A percentile compares a stretch with the other conserved stretches of the same genome.
Evolutionary conservation across 2,797 vertebrate genomes (phyloP).

Genomic region (Erpetoichthys calabaricus): DNA sequence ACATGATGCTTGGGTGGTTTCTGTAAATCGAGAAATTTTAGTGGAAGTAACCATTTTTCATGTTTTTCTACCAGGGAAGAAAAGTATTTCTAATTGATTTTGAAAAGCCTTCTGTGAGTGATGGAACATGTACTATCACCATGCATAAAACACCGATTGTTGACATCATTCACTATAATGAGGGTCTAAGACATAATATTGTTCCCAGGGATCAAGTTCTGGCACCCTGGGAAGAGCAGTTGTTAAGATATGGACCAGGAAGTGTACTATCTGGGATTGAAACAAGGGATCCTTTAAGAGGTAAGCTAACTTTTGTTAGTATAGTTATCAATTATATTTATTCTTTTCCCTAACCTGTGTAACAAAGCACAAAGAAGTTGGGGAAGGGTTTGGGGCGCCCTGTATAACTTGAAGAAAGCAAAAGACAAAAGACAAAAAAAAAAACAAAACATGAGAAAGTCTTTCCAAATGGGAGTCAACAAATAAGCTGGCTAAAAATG

Average conservation of each 20-base stretch:
- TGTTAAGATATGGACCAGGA: conserved; percentile 54
- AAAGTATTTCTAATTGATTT: conserved; percentile 57
- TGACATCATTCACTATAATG: conserved; percentile 48
- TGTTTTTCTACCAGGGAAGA: conserved; percentile 25
- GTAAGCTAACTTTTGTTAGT: conserved; percentile 25
- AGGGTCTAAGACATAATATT: conserved; percentile 29
- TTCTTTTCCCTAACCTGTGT: too few relatives aligned
- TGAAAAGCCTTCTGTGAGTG: conserved; percentile 25
- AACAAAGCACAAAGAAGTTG: too few relatives aligned
- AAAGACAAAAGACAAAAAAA: too few relatives aligned
- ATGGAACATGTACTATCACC: conserved; percentile 13
- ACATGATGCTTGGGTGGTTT: too few relatives aligned
- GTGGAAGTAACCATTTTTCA: too few relatives aligned
- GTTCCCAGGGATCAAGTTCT: conserved; percentile 61
- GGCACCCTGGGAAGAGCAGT: conserved; percentile 56
- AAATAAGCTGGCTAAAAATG: too few relatives aligned
- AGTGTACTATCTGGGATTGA: conserved; percentile 45
- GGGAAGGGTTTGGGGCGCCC: too few relatives aligned
- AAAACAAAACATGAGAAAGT: too few relatives aligned
- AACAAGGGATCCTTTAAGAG: conserved; percentile 36
- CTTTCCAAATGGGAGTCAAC: too few relatives aligned
- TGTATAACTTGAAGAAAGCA: too few relatives aligned
- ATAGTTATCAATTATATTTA: background rate
- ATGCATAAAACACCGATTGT: conserved; percentile 37
- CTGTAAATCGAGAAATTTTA: too few relatives aligned